Conservation (phyloP, 1,140 invertebrate species). For the Eufriesea mexicana region DNA sequence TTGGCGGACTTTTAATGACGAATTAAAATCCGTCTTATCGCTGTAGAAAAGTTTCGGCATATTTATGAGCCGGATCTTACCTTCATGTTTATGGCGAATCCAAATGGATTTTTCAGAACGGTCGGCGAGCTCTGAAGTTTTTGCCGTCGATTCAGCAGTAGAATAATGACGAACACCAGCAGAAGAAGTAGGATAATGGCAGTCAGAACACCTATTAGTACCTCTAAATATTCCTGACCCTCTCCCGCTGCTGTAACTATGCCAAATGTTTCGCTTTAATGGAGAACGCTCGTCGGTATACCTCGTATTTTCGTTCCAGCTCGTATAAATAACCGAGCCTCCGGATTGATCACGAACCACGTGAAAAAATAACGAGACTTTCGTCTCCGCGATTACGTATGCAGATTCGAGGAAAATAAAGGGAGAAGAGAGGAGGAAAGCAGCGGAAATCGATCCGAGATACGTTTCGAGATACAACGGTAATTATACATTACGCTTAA, state of each 20-base stretch:
- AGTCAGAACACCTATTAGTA: slow-evolving; percentile 88
- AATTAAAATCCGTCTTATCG: slow-evolving; percentile 45
- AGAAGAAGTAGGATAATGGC: slow-evolving; percentile 87
- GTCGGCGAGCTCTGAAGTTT: slow-evolving; percentile 86
- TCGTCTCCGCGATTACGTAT: neutral
- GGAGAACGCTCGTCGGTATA: slow-evolving; percentile 6
- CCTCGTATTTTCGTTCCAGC: neutral
- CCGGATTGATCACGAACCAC: neutral
- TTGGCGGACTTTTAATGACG: slow-evolving; percentile 43
- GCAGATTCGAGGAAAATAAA: neutral
- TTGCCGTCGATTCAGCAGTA: slow-evolving; percentile 86
- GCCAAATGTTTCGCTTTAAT: slow-evolving; percentile 50
- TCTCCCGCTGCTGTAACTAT: slow-evolving; percentile 85
- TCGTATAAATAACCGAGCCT: neutral
- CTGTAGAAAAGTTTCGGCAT: slow-evolving; percentile 37
- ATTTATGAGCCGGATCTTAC: slow-evolving; percentile 73
- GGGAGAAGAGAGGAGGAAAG: neutral
- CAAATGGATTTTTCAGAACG: slow-evolving; percentile 86
- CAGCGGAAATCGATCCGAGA: neutral
- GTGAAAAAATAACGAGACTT: too few relatives aligned
- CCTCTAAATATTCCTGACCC: slow-evolving; percentile 86
- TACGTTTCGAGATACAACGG: neutral
- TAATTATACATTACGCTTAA: too few relatives aligned
- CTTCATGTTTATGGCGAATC: slow-evolving; percentile 87
- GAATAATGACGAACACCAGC: slow-evolving; percentile 86